Evolutionary conservation across 1,140 invertebrate species (phyloP), one percentile per base, ranked within the genome.

Genomic region (Drosophila punjabiensis): DNA sequence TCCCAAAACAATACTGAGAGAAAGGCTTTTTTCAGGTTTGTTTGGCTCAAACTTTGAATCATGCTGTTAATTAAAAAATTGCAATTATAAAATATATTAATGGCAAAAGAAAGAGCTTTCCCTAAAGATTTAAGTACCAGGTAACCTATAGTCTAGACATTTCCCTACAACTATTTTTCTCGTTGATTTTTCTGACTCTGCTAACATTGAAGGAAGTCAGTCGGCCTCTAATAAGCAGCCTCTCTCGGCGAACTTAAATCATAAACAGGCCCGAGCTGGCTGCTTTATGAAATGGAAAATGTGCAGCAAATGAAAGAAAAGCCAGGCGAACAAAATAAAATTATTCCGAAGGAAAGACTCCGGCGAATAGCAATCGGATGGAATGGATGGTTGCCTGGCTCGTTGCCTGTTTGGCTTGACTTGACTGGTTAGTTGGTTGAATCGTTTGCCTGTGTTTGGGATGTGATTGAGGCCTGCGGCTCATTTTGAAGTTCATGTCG

Each of bases 241-340:
- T 61, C 76, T 50, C 33, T 35, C 64, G 39, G 55, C 76, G 41
- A 89, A 87, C 85, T 83, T 88, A 88, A 89, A 89, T 88, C 85
- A 88, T 88, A 82, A 85, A 85, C 86, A 85, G 80, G 41, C 73
- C 68, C 59, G 81, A 70, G 60, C 67, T 89, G 85, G 70, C 76
- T 90, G 86, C 81, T 90, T 90, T 90, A 89, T 89, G 85, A 90
- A 89, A 89, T 89, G 85, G 86, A 90, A 89, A 88, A 88, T 89
- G 74, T 69, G 85, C 83, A 76, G 60, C 80, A 84, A 88, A 88
- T 87, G 70, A 83, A 84, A 75, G 82, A 84, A 76, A 87, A 67
- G 64, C 48, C 58, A 61, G 48, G 37, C 74, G 66, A 48, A 76
- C 30, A 79, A 68, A 75, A 82, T 66, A 64, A 69, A 65, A 50